Conservation (phyloP, 1,140 invertebrate species). For the Pachyrhynchus sulphureomaculatus region DNA sequence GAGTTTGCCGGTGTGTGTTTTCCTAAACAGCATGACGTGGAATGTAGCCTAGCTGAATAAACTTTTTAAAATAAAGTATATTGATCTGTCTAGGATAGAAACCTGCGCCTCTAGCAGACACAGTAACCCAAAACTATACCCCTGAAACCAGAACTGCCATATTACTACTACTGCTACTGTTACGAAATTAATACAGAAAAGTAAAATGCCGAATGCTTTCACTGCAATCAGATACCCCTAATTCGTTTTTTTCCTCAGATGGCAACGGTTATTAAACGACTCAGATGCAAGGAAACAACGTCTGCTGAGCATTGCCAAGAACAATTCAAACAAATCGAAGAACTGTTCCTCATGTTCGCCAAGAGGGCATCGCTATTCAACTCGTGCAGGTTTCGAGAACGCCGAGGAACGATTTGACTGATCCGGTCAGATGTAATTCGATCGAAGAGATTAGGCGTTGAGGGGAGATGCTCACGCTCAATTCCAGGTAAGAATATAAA, state of each 20-base stretch:
- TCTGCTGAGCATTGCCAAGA: conserved; percentile 92
- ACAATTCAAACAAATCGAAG: conserved; percentile 98
- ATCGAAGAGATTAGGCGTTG: conserved; percentile 92
- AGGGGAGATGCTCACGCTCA: conserved; percentile 95
- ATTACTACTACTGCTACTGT: no score
- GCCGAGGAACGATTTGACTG: conserved; percentile 99
- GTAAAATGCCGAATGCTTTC: no score
- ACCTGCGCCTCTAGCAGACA: no score
- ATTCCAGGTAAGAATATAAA: conserved; percentile 73
- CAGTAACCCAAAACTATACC: no score
- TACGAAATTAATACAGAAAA: no score
- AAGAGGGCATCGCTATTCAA: conserved; percentile 99
- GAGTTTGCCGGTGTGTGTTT: no score
- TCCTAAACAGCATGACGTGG: no score
- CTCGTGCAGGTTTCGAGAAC: conserved; percentile 99
- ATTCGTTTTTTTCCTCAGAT: conserved; percentile 55
- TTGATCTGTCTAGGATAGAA: no score
- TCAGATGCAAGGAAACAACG: conserved; percentile 89
- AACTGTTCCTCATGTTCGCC: conserved; percentile 97
- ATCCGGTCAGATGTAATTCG: conserved; percentile 96
- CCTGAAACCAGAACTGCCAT: no score
- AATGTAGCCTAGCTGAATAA: no score
- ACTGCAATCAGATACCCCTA: no score
- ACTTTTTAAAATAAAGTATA: no score
- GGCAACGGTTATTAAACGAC: conserved; percentile 91